Evolutionary conservation across 2,888 invertebrate species (phyloP).

Genomic region (Cantharis lateralis): DNA sequence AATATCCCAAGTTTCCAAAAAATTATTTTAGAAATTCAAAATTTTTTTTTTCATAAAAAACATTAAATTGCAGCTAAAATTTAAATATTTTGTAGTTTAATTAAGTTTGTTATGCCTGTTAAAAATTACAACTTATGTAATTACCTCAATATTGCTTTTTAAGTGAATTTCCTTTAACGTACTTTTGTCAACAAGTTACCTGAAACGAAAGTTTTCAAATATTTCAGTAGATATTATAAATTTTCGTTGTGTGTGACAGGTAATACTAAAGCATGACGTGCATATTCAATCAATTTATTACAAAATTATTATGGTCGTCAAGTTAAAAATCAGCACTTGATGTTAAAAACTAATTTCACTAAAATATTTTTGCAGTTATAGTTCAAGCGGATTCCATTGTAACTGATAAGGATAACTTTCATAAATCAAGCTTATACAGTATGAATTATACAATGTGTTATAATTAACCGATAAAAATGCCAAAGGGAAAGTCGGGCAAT

Average conservation of each 20-base stretch:
- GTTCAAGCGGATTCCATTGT: not conserved
- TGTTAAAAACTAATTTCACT: not conserved
- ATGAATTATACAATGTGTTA: not conserved
- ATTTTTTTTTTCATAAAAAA: no score
- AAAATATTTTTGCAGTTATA: not conserved
- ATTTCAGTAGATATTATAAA: not conserved
- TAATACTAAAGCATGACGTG: not conserved
- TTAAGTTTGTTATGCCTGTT: no score
- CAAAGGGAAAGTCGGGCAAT: no score
- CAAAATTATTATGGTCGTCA: not conserved
- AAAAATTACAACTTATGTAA: no score
- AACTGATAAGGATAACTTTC: not conserved
- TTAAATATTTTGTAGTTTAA: no score
- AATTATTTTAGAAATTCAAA: no score
- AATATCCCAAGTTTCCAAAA: no score
- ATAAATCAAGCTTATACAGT: not conserved
- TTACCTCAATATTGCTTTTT: no score
- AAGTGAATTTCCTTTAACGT: no score
- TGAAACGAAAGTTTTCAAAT: not conserved
- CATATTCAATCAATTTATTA: not conserved
- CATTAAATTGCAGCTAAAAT: no score
- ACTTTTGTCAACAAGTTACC: not conserved
- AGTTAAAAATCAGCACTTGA: not conserved
- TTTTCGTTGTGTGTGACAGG: not conserved
- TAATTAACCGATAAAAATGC: not conserved